Evolutionary conservation across 1,140 invertebrate species (phyloP).

Genomic region (Phortica variegata): DNA sequence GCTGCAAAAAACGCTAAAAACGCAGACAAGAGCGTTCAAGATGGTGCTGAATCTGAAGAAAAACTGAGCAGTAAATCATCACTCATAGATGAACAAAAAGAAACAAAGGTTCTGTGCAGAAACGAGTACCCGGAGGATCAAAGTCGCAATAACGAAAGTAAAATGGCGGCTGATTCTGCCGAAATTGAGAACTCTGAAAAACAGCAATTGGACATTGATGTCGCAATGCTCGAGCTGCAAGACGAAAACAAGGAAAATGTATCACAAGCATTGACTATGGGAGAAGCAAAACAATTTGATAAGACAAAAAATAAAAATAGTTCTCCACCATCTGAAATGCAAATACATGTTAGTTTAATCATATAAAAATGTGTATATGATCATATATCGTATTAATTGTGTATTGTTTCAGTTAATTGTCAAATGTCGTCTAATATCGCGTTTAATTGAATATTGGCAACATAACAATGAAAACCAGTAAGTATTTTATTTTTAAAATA

Average conservation of each 20-base stretch:
- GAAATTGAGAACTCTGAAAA: constrained; percentile 5
- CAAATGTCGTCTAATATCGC: constrained; percentile 67
- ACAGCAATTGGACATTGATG: constrained; percentile 1
- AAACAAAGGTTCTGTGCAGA: constrained; percentile 8
- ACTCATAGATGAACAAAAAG: constrained; percentile 4
- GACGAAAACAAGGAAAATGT: not conserved
- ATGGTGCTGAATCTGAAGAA: constrained; percentile 12
- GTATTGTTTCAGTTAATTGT: constrained; percentile 65
- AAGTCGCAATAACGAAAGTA: not conserved
- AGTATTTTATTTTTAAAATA: constrained; percentile 40
- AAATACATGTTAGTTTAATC: constrained; percentile 40
- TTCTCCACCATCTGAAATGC: constrained; percentile 43
- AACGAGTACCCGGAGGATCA: not conserved
- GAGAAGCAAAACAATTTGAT: constrained; percentile 27
- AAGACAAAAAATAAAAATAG: constrained; percentile 29
- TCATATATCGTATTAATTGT: not conserved
- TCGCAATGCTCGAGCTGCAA: constrained; percentile 1
- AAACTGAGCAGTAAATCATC: not conserved
- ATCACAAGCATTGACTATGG: too few relatives aligned
- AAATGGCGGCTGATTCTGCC: not conserved
- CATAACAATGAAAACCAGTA: constrained; percentile 64
- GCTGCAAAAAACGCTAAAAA: constrained; percentile 33
- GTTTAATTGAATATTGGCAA: constrained; percentile 68
- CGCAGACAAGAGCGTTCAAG: constrained; percentile 24
- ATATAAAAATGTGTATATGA: not conserved